Conservation (phyloP, 2,113 vertebrate species). For the Bothrops jararaca region DNA sequence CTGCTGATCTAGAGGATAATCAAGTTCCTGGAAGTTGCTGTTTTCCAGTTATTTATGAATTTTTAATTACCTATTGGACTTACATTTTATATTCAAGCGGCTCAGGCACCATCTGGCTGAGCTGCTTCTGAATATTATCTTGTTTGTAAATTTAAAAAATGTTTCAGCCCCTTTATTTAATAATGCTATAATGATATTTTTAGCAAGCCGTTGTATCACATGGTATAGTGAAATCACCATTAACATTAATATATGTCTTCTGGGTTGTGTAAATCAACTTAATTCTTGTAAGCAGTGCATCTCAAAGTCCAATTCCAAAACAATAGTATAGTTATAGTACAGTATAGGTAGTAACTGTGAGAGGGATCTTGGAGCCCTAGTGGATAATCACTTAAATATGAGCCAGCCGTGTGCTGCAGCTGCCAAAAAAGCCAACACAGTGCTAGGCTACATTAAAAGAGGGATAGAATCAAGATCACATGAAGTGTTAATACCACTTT, state of each 20-base stretch:
- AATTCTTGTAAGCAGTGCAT: background rate
- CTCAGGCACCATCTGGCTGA: background rate
- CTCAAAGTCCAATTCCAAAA: background rate
- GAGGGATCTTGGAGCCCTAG: too few species aligned
- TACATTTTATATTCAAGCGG: background rate
- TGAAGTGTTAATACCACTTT: too few species aligned
- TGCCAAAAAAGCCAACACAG: too few species aligned
- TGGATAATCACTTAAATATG: too few species aligned
- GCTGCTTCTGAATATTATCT: background rate
- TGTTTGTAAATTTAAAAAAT: background rate
- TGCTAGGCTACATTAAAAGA: too few species aligned
- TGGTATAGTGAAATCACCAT: background rate
- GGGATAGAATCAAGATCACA: too few species aligned
- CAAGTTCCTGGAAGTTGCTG: background rate
- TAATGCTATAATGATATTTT: background rate
- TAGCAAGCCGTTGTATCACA: background rate
- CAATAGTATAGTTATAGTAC: too few species aligned
- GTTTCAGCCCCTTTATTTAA: background rate
- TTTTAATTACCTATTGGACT: background rate
- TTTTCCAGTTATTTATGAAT: background rate
- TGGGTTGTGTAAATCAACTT: background rate
- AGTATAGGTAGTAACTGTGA: too few species aligned
- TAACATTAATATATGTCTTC: background rate
- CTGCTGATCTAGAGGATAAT: background rate
- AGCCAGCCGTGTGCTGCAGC: too few species aligned